These are phyloP conservation scores for Zoanthus sociatus DNA, from an alignment of 92 coral and sea anemone species.

Conservation along the genomic window DNA sequence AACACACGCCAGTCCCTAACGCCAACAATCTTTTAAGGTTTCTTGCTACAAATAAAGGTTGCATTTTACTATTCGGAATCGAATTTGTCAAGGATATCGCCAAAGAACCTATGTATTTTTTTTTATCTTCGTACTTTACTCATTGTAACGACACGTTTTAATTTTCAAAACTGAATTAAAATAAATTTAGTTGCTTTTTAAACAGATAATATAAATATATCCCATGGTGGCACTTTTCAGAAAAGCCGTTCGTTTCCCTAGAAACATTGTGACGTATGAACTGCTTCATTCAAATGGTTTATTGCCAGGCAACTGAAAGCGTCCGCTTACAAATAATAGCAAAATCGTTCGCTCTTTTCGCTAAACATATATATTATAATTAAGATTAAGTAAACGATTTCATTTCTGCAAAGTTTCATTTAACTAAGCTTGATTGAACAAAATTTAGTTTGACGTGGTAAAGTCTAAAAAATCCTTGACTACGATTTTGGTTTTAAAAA, in stretches of 20 bases:
- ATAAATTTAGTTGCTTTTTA: not conserved
- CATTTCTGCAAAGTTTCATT: too few species aligned
- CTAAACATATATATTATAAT: too few species aligned
- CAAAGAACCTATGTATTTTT: not conserved
- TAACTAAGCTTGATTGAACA: too few species aligned
- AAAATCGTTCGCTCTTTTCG: not conserved
- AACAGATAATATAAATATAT: not conserved
- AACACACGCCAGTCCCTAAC: conserved; percentile 18
- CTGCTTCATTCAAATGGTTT: not conserved
- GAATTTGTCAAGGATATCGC: not conserved
- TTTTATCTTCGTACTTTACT: not conserved
- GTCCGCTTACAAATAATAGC: not conserved
- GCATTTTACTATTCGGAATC: not conserved
- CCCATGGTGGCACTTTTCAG: not conserved
- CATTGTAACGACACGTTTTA: not conserved
- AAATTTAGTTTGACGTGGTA: too few species aligned
- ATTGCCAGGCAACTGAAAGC: not conserved
- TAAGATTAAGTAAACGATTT: too few species aligned
- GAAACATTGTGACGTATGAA: not conserved
- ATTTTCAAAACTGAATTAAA: not conserved
- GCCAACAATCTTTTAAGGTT: conserved; percentile 22
- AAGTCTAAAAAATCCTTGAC: too few species aligned
- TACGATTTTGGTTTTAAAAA: too few species aligned
- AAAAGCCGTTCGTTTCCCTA: conserved; percentile 4
- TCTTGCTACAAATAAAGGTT: conserved; percentile 6